Evolutionary conservation across 2,888 invertebrate species (phyloP).

Genomic region (Plusia festucae): DNA sequence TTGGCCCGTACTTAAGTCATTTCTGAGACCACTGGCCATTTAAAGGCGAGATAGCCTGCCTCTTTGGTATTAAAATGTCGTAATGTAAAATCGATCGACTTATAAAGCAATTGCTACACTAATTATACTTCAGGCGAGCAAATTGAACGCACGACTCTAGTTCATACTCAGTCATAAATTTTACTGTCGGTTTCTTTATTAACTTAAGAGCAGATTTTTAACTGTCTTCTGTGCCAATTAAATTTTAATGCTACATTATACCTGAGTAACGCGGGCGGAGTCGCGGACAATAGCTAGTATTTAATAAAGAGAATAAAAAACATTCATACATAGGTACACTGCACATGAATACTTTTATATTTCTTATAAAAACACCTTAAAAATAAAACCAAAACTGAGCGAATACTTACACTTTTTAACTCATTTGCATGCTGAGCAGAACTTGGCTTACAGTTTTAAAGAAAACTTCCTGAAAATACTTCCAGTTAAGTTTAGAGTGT

Average conservation of each 20-base stretch:
- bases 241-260: no score
- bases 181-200: no score
- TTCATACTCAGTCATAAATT: slow-evolving; percentile 9
- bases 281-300: no score
- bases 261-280: no score
- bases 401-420: neutral
- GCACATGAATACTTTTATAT: no score
- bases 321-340: no score
- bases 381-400: neutral
- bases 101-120: slow-evolving; percentile 12
- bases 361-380: neutral
- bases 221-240: no score
- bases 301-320: no score
- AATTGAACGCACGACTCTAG: slow-evolving; percentile 26
- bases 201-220: no score
- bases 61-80: slow-evolving; percentile 23
- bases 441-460: neutral
- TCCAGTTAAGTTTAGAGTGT: slow-evolving; percentile 1
- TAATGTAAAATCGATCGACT: slow-evolving; percentile 23
- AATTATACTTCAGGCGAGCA: slow-evolving; percentile 17
- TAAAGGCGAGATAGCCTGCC: slow-evolving; percentile 4
- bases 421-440: neutral
- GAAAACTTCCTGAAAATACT: slow-evolving; percentile 1
- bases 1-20: neutral
- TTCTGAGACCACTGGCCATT: neutral